These are phyloP conservation scores for Orchesella flavescens DNA, from an alignment of 2,888 invertebrate genomes.

Conservation along the genomic window DNA sequence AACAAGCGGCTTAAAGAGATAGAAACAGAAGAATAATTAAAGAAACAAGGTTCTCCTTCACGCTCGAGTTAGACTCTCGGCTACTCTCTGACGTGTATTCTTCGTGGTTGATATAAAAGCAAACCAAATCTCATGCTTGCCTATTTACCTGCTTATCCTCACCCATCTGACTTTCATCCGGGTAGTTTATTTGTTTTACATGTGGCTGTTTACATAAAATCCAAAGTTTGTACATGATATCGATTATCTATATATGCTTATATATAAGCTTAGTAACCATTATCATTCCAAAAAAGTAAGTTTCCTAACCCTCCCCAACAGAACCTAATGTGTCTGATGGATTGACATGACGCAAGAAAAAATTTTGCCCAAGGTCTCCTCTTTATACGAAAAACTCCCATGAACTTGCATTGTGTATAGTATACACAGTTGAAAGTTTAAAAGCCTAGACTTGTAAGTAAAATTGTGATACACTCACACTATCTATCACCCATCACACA, in stretches of 20 bases:
- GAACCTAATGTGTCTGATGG: constrained; percentile 27
- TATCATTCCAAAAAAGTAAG: background rate
- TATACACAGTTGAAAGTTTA: background rate
- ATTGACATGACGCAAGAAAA: constrained; percentile 5
- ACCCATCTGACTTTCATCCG: no score
- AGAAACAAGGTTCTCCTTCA: background rate
- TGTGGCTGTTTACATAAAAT: background rate
- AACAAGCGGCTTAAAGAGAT: background rate
- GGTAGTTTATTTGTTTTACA: background rate
- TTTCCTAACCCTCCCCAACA: constrained; percentile 55
- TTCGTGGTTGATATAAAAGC: no score
- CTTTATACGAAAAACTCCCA: background rate
- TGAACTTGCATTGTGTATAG: background rate
- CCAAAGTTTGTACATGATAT: background rate
- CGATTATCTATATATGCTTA: background rate
- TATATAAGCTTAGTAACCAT: background rate
- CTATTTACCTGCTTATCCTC: background rate
- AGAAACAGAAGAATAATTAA: background rate
- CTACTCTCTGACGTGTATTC: background rate
- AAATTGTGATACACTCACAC: no score
- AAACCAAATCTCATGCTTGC: background rate
- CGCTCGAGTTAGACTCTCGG: background rate
- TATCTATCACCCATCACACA: no score
- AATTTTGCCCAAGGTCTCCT: constrained; percentile 31
- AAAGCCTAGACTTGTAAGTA: background rate